Evolutionary conservation across 1,140 invertebrate species (phyloP).

Genomic region (Odontomachus brunneus): DNA sequence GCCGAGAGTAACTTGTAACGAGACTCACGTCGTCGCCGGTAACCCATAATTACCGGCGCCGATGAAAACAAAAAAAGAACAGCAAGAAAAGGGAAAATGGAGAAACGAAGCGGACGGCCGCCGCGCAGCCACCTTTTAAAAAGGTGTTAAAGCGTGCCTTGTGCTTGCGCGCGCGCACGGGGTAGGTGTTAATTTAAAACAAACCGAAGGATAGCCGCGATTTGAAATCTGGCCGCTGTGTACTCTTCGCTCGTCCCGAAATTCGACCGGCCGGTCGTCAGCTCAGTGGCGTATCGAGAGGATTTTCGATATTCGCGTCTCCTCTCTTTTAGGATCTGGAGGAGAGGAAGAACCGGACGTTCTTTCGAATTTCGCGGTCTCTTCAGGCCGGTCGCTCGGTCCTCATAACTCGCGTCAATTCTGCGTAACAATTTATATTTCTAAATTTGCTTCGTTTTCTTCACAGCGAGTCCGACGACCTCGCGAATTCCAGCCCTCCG

Average conservation of each 20-base stretch:
- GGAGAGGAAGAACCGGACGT: neutral
- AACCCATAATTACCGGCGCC: slow-evolving; percentile 73
- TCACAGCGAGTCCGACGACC: too few species aligned
- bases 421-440: neutral
- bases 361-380: neutral
- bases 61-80: slow-evolving; percentile 41
- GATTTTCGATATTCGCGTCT: neutral
- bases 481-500: too few species aligned
- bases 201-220: slow-evolving; percentile 75
- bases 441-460: neutral
- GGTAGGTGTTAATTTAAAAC: slow-evolving; percentile 82
- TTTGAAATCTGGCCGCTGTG: slow-evolving; percentile 47
- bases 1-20: slow-evolving; percentile 63
- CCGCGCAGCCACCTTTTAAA: slow-evolving; percentile 73
- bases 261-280: neutral
- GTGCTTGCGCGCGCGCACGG: slow-evolving; percentile 49
- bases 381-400: too few species aligned
- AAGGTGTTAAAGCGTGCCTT: slow-evolving; percentile 82
- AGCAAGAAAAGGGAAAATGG: neutral
- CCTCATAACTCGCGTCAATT: too few species aligned
- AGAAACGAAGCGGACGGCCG: neutral
- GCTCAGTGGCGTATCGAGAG: slow-evolving; percentile 53
- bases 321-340: neutral
- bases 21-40: slow-evolving; percentile 70
- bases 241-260: slow-evolving; percentile 28